Evolutionary conservation across 1,140 invertebrate species (phyloP), one percentile per base, ranked within the genome.

Genomic region (Diploscapter pachys): DNA sequence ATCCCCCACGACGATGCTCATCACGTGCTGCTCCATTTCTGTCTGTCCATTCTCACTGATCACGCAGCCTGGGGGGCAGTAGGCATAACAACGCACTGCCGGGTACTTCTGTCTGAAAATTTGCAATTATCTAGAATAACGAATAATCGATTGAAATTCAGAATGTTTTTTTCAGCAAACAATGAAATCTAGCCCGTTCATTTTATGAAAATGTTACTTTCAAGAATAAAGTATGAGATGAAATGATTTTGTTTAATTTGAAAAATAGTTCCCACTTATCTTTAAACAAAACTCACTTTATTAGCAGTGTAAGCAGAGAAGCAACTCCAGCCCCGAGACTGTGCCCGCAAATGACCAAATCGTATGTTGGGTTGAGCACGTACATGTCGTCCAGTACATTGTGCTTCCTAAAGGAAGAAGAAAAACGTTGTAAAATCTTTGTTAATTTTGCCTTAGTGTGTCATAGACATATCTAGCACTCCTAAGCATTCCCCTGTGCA

Each of bases 401-500:
- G 64, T 85, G 87, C 61, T 90, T 87, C 73, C 91, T 89, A 4
- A 95, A 85, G 55, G 9, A 9, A 31, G 9, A 31, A 31, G 48
- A 71, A 71, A 71, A 9, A 63, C 8, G 6, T 65, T n/a, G n/a
- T 48, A 4, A 72, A 5, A 4, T 63, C 6, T 63, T 63, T 5
- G 8, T 31, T 5, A 48, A 13, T 11, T 64, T 68, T 13, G 67
- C 72, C 54, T 54, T 49, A 76, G 57, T 79, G 91, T 90, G 77
- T 90, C 90, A 62, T 91, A 87, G 79, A 96, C 90, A 83, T 92
- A 91, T 53, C 90, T 89, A 4, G 93, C 93, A 9, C 92, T 91
- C 81, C 91, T 89, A 52, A 93, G 89, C 91, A 96, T 96, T 11
- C 93, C 93, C 85, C 91, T 91, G 85, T 96, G 93, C 51, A 92